Percentiles rank a stretch among this genome's conserved stretches.
Evolutionary conservation across 2,888 invertebrate genomes (phyloP).

Genomic region (Platynereis dumerilii): DNA sequence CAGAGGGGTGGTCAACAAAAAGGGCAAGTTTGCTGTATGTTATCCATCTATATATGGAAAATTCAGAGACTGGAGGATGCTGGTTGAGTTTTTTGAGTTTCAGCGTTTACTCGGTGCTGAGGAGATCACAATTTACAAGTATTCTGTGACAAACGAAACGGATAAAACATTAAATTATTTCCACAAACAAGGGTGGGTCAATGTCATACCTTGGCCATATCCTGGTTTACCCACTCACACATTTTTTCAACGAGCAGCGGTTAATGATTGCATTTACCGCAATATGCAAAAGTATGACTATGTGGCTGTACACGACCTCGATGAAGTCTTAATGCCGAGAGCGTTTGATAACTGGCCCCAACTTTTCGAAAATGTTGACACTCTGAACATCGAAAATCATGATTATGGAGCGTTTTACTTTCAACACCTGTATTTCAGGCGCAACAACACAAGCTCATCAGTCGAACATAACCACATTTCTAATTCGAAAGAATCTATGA

Average conservation of each 20-base stretch:
- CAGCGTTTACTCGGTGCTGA: constrained; percentile 30
- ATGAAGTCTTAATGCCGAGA: constrained; percentile 33
- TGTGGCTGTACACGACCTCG: constrained; percentile 31
- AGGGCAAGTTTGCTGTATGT: constrained; percentile 25
- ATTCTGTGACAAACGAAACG: constrained; percentile 13
- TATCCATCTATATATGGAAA: constrained; percentile 31
- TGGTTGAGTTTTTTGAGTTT: constrained; percentile 33
- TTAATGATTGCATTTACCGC: constrained; percentile 38
- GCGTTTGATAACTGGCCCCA: constrained; percentile 19
- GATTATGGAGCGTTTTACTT: constrained; percentile 31
- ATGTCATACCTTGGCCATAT: constrained; percentile 29
- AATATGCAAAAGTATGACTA: constrained; percentile 27
- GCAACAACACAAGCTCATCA: constrained; percentile 18
- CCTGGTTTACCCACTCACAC: constrained; percentile 19
- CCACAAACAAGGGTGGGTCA: not conserved
- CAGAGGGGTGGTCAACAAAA: constrained; percentile 10
- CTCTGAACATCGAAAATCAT: constrained; percentile 24
- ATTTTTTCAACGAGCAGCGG: constrained; percentile 29
- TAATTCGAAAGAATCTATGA: constrained; percentile 14
- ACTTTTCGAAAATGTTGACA: constrained; percentile 22
- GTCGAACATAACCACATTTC: too few species aligned
- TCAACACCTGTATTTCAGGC: constrained; percentile 34
- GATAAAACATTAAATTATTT: constrained; percentile 21
- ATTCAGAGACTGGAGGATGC: constrained; percentile 25
- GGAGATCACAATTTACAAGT: constrained; percentile 29